phyloP scores from a whole-genome alignment of 2,888 invertebrate species.

The Chesias legatella region DNA sequence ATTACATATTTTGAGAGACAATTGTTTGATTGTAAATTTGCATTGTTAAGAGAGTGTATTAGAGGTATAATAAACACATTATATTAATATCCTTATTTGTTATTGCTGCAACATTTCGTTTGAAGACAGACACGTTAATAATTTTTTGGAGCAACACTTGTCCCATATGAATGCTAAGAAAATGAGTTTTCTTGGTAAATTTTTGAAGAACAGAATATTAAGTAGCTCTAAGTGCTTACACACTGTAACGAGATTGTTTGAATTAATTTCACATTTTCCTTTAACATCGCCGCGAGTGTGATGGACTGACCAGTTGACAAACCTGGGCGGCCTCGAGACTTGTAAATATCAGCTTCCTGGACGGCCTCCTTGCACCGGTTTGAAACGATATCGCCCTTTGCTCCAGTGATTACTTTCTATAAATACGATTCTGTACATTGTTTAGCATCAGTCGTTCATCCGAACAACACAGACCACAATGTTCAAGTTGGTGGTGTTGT shows the following conservation, averaged over 20 bases:
- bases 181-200: too few species aligned
- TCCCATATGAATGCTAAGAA: too few species aligned
- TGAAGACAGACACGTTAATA: too few species aligned
- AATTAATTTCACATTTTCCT: constrained; percentile 2
- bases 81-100: too few species aligned
- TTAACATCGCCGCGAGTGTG: constrained; percentile 35
- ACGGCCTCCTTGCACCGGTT: constrained; percentile 62
- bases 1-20: constrained; percentile 3
- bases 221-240: too few species aligned
- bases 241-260: too few species aligned
- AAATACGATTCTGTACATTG: constrained; percentile 49
- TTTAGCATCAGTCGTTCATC: constrained; percentile 60
- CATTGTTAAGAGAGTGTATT: neutral
- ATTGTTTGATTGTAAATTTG: neutral
- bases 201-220: too few species aligned
- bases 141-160: too few species aligned
- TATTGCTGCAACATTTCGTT: too few species aligned
- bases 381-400: constrained; percentile 63
- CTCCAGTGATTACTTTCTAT: constrained; percentile 58
- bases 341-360: constrained; percentile 70
- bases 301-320: constrained; percentile 47
- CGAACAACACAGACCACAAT: constrained; percentile 71
- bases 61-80: too few species aligned
- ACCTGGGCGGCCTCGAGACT: constrained; percentile 56
- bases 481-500: constrained; percentile 80